Evolutionary conservation across 2,888 invertebrate genomes (phyloP), one percentile per base, ranked within the genome.

Genomic region (Graphium colonna): DNA sequence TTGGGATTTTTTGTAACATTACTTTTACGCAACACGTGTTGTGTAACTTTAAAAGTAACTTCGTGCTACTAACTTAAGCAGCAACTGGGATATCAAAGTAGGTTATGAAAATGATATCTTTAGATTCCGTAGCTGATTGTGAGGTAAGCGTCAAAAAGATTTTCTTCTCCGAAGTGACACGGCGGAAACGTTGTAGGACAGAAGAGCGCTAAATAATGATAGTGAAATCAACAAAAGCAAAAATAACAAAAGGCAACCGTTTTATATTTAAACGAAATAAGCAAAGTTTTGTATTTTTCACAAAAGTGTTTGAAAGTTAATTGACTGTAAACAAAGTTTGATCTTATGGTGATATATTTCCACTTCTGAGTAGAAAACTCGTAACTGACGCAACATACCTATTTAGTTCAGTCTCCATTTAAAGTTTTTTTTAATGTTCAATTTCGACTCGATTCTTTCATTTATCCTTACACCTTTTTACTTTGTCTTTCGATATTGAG

Each of bases 181-280:
- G 36, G 21, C 52, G 52, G 47, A 52, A 52, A 42, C 36, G 42
- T 42, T 42, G 15, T 28, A 13, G 16, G 31, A 36, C 33, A 50
- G 42, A 52, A 52, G 36, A 47, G 42, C 26, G 36, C n/a, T 49
- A 38, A 50, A 36, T 26, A 42, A 52, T 42, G 38, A 28, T 43
- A 38, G 36, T 38, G 47, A 18, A 36, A 47, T 52, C 52, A 46
- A 52, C 47, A 52, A 52, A 42, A 52, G 52, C 42, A 38, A 36
- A 48, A 44, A 26, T 42, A 52, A 52, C 42, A 52, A 52, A 52
- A 36, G 42, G n/a, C n/a, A n/a, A n/a, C n/a, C n/a, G n/a, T 45
- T 51, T 52, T 49, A 41, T 49, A 46, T 41, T n/a, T 15, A 52
- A 45, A 45, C 10, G 41, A 41, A 18, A 36, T 7, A 41, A 39